Conservation (phyloP, 2,797 vertebrate genomes). For the Leptatherina wallacei region DNA sequence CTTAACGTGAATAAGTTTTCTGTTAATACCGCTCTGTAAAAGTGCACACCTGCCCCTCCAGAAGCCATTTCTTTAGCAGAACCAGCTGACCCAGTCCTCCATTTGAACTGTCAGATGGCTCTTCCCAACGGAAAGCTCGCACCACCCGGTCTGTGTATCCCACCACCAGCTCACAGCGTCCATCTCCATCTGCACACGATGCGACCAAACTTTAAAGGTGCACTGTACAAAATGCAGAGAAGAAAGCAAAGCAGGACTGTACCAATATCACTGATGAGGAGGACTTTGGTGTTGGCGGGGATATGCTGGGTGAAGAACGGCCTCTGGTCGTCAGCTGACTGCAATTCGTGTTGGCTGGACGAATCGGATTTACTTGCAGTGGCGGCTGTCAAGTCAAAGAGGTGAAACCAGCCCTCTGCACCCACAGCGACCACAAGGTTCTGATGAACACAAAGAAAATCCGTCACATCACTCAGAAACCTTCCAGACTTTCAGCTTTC, state of each 20-base stretch:
- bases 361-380: slow-evolving; percentile 83
- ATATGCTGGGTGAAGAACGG: slow-evolving; percentile 95
- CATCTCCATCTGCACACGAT: slow-evolving; percentile 89
- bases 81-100: slow-evolving; percentile 88
- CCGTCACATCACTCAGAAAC: neutral
- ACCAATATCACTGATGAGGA: slow-evolving; percentile 97
- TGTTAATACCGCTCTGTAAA: neutral
- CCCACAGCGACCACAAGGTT: slow-evolving; percentile 94
- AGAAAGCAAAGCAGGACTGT: slow-evolving; percentile 12
- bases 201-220: neutral
- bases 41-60: slow-evolving; percentile 92
- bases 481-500: too few relatives aligned
- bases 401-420: slow-evolving; percentile 97
- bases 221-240: fast-evolving
- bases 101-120: slow-evolving; percentile 84
- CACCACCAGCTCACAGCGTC: slow-evolving; percentile 91
- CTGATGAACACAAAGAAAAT: slow-evolving; percentile 68
- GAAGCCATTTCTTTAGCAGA: slow-evolving; percentile 95
- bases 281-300: slow-evolving; percentile 97
- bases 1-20: neutral
- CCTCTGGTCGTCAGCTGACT: slow-evolving; percentile 88
- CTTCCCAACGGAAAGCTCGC: slow-evolving; percentile 96
- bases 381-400: slow-evolving; percentile 89
- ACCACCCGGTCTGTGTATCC: slow-evolving; percentile 98
- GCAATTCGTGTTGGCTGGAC: slow-evolving; percentile 86